These are phyloP conservation scores for Hystrix brachyura DNA, from an alignment of 2,113 vertebrate genomes.

Conservation along the genomic window DNA sequence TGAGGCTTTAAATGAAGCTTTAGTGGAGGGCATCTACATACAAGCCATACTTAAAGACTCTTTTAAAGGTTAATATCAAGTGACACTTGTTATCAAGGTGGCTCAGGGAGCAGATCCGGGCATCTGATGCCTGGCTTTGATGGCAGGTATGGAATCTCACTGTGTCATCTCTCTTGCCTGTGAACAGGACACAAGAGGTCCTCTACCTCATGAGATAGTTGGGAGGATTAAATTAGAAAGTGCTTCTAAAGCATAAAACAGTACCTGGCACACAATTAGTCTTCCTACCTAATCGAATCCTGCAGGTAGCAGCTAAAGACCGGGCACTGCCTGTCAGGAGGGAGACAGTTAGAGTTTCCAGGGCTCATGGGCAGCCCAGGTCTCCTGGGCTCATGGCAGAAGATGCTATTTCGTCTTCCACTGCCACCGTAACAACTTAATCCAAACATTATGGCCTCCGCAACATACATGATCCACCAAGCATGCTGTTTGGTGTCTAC, in stretches of 20 bases:
- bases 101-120: not conserved
- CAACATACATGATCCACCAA: not conserved
- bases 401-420: not conserved
- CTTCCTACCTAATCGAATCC: not conserved
- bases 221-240: not conserved
- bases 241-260: not conserved
- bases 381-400: not conserved
- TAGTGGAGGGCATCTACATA: too few species aligned
- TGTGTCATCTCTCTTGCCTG: not conserved
- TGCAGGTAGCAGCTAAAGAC: not conserved
- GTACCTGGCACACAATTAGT: not conserved
- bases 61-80: not conserved
- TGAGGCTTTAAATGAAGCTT: too few species aligned
- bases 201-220: not conserved
- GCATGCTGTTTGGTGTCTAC: not conserved
- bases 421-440: not conserved
- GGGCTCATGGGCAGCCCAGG: not conserved
- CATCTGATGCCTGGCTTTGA: not conserved
- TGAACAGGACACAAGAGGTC: too few species aligned
- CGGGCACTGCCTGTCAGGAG: too few species aligned
- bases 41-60: too few species aligned
- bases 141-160: not conserved
- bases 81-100: not conserved
- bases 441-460: not conserved
- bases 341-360: not conserved